Conservation (phyloP, 2,888 invertebrate species). For the Cotesia congregata region DNA sequence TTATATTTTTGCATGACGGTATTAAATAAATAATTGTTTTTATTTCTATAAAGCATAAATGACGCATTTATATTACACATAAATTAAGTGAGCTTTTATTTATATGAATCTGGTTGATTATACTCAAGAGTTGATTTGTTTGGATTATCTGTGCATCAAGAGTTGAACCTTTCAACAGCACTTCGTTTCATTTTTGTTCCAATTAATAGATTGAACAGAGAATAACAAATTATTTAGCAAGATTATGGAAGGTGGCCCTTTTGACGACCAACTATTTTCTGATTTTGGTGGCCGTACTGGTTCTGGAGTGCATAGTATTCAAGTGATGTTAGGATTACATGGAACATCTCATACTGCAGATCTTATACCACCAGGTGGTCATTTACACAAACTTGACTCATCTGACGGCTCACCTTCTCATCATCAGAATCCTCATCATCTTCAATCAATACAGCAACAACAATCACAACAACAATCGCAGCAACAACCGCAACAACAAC, state of each 20-base stretch:
- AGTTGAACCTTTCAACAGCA: conserved; percentile 22
- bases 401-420: conserved; percentile 71
- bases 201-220: conserved; percentile 1
- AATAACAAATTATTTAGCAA: conserved; percentile 33
- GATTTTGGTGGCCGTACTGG: conserved; percentile 78
- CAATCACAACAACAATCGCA: conserved; percentile 61
- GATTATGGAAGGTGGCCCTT: conserved; percentile 79
- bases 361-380: conserved; percentile 63
- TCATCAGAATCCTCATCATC: conserved; percentile 62
- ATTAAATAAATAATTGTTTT: conserved; percentile 26
- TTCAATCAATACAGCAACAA: conserved; percentile 47
- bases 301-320: conserved; percentile 76
- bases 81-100: conserved; percentile 4
- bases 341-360: conserved; percentile 68
- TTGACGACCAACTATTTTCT: conserved; percentile 86
- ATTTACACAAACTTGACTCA: conserved; percentile 70
- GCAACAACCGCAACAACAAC: conserved; percentile 67
- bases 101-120: conserved; percentile 39
- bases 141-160: conserved; percentile 32
- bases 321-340: conserved; percentile 79
- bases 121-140: conserved; percentile 29
- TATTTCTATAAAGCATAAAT: not conserved
- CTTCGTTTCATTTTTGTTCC: conserved; percentile 25
- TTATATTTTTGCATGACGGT: conserved; percentile 49
- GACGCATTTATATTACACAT: not conserved